Base-by-base conservation (phyloP, 2,113 vertebrate species). In the Maccullochella peelii region DNA sequence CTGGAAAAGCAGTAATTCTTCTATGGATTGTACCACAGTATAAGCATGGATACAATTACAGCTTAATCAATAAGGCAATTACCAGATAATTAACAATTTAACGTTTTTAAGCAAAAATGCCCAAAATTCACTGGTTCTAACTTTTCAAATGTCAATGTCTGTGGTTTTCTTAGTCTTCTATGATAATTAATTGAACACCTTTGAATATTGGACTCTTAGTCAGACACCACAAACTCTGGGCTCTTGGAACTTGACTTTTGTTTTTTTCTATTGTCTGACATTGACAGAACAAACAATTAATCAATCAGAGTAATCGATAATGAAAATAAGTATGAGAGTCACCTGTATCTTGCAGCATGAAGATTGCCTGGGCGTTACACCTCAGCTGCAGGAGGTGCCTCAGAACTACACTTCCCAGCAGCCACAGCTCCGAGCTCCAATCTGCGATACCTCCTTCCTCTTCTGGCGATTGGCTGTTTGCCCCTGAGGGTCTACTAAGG, bases 331-430 rank as follows among this genome's bases (percentile, higher is more conserved):
- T 33, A 33, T 4, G 4, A 16, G 38, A 71, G 15, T 83, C 44
- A 94, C 93, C 93, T 94, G 78, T 84, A 0, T 96, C 95, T 54
- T 94, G 95, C 66, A 98, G 86, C 7, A 80, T 62, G 14, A 94
- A 91, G 82, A 99, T 86, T 0, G 97, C 98, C 91, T 99, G 98
- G 4, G 97, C 96, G 1, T 99, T 99, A 74, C 97, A 98, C 5
- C 95, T 95, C 10, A 99, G 95, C 91, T 99, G 98, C 74, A 99
- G 83, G 85, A 98, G 1, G 36, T 99, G 98, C 59, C 95, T 96
- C 86, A 99, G 93, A 92, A 96, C 95, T 0, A 95, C 95, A 88
- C 95, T 95, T 92, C 97, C 98, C 91, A 98, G 79, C 30, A 93
- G 40, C 82, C 85, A 92, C 85, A 92, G 76, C 80, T 95, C 94